A percentile compares a stretch with the other conserved stretches of the same genome.
Conservation (phyloP, 2,888 invertebrate genomes). For the Diaperis boleti region DNA sequence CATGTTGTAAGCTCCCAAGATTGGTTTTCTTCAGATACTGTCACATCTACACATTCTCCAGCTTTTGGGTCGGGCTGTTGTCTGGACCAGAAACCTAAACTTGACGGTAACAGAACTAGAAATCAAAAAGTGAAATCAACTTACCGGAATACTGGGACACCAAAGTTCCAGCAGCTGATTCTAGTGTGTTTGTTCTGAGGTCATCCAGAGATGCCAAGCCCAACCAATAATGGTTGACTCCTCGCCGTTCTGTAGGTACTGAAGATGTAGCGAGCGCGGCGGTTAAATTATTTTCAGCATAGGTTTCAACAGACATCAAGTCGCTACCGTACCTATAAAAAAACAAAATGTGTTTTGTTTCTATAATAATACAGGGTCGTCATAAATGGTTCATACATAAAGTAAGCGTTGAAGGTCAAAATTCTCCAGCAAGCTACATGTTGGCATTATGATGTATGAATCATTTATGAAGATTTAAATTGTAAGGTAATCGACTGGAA, state of each 20-base stretch:
- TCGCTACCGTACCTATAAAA: constrained; percentile 91
- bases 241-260: constrained; percentile 75
- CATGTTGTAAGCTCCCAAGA: constrained; percentile 96
- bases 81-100: constrained; percentile 88
- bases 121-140: constrained; percentile 3
- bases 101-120: not conserved
- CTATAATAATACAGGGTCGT: too few relatives aligned
- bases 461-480: too few relatives aligned
- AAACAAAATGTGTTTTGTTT: constrained; percentile 24
- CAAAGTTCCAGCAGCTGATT: constrained; percentile 90
- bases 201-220: constrained; percentile 92
- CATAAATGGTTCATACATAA: too few relatives aligned
- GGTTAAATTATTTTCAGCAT: constrained; percentile 92
- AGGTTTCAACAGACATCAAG: constrained; percentile 90
- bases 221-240: constrained; percentile 86
- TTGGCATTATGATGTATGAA: too few relatives aligned
- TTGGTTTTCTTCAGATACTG: constrained; percentile 78
- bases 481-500: too few relatives aligned
- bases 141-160: constrained; percentile 92
- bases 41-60: constrained; percentile 92
- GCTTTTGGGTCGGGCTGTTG: constrained; percentile 88
- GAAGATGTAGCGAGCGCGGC: constrained; percentile 79
- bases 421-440: too few relatives aligned
- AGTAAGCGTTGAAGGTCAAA: too few relatives aligned
- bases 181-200: constrained; percentile 92